Evolutionary conservation across 2,113 vertebrate genomes (phyloP).

Genomic region (Phyllostomus hastatus): DNA sequence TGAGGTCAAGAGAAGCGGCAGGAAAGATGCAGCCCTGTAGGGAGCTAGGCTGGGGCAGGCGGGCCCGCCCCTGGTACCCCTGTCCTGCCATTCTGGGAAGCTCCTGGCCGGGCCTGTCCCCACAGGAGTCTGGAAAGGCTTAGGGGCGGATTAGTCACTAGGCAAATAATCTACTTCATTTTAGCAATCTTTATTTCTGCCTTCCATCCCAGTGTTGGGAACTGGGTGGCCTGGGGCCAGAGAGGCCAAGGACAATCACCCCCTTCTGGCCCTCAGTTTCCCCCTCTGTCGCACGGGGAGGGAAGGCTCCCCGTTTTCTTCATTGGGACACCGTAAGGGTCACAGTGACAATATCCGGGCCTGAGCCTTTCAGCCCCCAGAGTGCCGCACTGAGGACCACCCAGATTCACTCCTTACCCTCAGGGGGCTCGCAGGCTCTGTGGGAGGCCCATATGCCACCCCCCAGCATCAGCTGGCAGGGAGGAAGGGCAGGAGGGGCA

Average conservation of each 20-base stretch:
- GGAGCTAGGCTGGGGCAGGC: accelerated
- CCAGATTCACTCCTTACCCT: not conserved
- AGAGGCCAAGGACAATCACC: not conserved
- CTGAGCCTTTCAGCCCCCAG: not conserved
- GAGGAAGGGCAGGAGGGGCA: not conserved
- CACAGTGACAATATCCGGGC: not conserved
- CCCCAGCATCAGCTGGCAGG: not conserved
- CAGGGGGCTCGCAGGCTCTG: not conserved
- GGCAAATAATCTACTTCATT: not conserved
- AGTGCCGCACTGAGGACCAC: accelerated
- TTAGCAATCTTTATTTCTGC: conserved; percentile 11
- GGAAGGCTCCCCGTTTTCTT: not conserved
- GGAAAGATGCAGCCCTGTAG: not conserved
- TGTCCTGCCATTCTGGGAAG: not conserved
- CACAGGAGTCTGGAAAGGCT: not conserved
- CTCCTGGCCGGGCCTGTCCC: not conserved
- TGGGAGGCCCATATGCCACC: not conserved
- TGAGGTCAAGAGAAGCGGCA: not conserved
- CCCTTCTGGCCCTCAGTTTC: not conserved
- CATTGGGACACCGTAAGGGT: not conserved
- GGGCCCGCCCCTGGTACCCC: not conserved
- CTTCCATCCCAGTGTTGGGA: not conserved
- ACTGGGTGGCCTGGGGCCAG: not conserved
- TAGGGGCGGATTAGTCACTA: not conserved
- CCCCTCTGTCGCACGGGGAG: not conserved